Percentiles rank a stretch among this genome's conserved stretches.
Conservation (phyloP, 2,797 vertebrate genomes). For the Amblyraja radiata region DNA sequence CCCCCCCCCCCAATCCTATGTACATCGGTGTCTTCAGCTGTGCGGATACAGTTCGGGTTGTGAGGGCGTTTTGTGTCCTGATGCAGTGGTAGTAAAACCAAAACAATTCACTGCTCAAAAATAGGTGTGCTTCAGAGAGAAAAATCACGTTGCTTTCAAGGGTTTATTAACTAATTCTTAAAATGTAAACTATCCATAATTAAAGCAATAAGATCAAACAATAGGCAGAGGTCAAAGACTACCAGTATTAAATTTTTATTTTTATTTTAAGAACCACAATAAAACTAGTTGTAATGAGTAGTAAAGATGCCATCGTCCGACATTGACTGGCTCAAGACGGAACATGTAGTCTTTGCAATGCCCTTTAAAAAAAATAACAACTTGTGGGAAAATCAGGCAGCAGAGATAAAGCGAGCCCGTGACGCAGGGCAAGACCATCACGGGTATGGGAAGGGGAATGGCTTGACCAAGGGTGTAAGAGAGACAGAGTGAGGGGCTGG, state of each 20-base stretch:
- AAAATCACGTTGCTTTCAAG: background rate
- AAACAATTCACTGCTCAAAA: background rate
- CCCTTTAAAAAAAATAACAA: background rate
- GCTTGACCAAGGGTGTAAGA: background rate
- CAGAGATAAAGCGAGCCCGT: background rate
- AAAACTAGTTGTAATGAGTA: background rate
- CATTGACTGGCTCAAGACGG: background rate
- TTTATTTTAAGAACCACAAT: background rate
- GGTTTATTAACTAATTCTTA: background rate
- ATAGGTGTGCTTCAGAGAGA: background rate
- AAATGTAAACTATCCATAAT: background rate
- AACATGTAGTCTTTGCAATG: background rate
- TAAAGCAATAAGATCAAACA: background rate
- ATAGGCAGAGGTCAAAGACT: background rate
- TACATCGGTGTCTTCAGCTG: background rate
- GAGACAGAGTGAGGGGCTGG: background rate
- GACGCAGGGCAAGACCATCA: background rate
- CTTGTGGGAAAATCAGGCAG: background rate
- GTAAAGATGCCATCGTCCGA: background rate
- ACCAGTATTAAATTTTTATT: constrained; percentile 33
- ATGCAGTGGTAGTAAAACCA: background rate
- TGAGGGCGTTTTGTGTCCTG: too few relatives aligned
- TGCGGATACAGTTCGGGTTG: background rate
- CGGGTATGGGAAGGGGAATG: background rate
- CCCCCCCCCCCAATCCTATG: background rate